Evolutionary conservation across 2,113 vertebrate genomes (phyloP), one percentile per base, ranked within the genome.

Genomic region (Drymodes brunneopygia): DNA sequence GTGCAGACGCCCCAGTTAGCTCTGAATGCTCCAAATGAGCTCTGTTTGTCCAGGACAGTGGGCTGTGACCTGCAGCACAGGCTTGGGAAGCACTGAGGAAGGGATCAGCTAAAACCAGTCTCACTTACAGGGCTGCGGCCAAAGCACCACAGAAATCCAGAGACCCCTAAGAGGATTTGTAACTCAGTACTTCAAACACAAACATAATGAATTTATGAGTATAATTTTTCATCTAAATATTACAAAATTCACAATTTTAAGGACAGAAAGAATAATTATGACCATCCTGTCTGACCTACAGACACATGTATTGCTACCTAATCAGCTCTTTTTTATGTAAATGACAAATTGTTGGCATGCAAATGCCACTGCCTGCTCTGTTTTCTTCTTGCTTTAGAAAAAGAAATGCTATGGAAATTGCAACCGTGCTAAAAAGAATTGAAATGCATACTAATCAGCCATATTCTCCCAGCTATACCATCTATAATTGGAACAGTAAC

Each of bases 371-470:
- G 79, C 19, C 71, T 77, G 35, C 58, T 87, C 50, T 54, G 81
- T 77, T 91, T 91, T 66, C 64, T 53, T 80, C 84, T 89, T 42
- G 53, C 74, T 88, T 89, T 80, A 91, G 87, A 89, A 74, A 89
- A 86, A 89, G n/a, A 87, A 85, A 89, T 79, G 83, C 51, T 61
- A 79, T 95, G 61, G 86, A 96, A 95, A 95, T 95, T 92, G 62
- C 54, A n/a, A 82, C 81, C 6, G 0, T 57, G 57, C 23, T 89
- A 92, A 69, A 91, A 92, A 88, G 78, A 86, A 88, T 66, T 86
- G 62, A 89, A 95, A 88, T 78, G 90, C 79, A 94, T 90, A 86
- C 85, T 93, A 77, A 96, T 92, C 90, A 95, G 74, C 38, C 14
- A 0, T n/a, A 91, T 88, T 92, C 94, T 87, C 66, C 60, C 50